Evolutionary conservation across 2,113 vertebrate genomes (phyloP).

Genomic region (Variabilichromis moorii): DNA sequence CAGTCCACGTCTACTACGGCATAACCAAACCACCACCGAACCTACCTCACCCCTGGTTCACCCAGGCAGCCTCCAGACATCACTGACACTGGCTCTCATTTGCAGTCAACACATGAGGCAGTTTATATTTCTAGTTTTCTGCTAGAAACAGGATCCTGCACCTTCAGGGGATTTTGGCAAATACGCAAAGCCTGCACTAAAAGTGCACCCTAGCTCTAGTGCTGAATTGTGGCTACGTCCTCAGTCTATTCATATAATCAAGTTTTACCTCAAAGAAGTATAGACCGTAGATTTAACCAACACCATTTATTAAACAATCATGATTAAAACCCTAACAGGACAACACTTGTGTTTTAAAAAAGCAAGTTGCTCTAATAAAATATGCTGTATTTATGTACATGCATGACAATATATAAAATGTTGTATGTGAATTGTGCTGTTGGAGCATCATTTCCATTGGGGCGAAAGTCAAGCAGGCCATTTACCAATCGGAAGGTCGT

Average conservation of each 20-base stretch:
- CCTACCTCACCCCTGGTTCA: slow-evolving; percentile 18
- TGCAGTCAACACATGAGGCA: slow-evolving; percentile 30
- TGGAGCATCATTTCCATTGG: not conserved
- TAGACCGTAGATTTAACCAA: not conserved
- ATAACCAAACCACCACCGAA: not conserved
- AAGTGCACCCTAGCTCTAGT: not conserved
- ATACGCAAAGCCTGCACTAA: slow-evolving; percentile 15
- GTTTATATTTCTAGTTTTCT: slow-evolving; percentile 30
- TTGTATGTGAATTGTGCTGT: not conserved
- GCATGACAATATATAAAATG: not conserved
- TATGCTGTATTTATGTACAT: not conserved
- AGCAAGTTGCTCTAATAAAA: not conserved
- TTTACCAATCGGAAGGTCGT: not conserved
- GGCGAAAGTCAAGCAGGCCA: not conserved
- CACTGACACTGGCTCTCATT: slow-evolving; percentile 10
- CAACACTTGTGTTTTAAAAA: not conserved
- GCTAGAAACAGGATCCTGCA: slow-evolving; percentile 17
- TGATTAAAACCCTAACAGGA: not conserved
- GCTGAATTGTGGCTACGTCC: not conserved
- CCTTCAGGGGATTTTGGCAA: slow-evolving; percentile 22
- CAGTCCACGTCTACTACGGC: not conserved
- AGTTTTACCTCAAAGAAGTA: not conserved
- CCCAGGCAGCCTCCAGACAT: slow-evolving; percentile 40
- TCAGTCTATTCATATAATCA: not conserved
- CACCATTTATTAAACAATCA: not conserved